Base-by-base conservation (phyloP, 2,797 vertebrate species). In the Zenarchopterus dispar region DNA sequence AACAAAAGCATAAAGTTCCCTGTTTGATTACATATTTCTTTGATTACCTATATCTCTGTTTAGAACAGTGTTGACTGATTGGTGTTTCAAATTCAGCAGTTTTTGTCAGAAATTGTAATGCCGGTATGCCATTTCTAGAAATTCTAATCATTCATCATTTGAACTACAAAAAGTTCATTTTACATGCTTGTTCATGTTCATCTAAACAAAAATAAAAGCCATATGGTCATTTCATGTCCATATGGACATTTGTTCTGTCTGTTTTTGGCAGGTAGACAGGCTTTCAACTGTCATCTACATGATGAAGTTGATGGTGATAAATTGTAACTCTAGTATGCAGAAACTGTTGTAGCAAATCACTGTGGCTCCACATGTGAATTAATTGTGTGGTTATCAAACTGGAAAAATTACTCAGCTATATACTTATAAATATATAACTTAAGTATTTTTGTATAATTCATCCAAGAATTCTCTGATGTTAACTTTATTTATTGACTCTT, bases 21-120 rank as follows among this genome's bases (percentile, higher is more conserved):
- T 66, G 36, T 57, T 13, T 56, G 46, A 60, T 76, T 50, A 63
- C 62, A 67, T 62, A 51, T 57, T 63, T 61, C 28, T 67, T 24
- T 77, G 46, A 28, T 67, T 60, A 11, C 33, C 15, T 54, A 28
- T 0, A 41, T 31, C 17, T 42, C 5, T 54, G 42, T 73, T 39
- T 66, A 26, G 55, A 62, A 3, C 10, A 10, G 23, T 43, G 49
- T 5, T 70, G 75, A 73, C 21, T 52, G 60, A 69, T 53, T 21
- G 44, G 19, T 39, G 22, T 62, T 73, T 62, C 22, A 28, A 16
- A 51, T 45, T 21, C 8, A 31, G 41, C 19, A 17, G 28, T 52
- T 60, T 65, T 51, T 68, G 58, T 62, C 44, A 58, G 31, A 56
- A 28, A 28, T 28, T 6, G 7, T 28, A 6, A 4, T 28, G 71